A percentile compares a stretch with the other conserved stretches of the same genome.
phyloP scores from a whole-genome alignment of 2,797 vertebrate genomes.

The Philypnodon macrostomus region DNA sequence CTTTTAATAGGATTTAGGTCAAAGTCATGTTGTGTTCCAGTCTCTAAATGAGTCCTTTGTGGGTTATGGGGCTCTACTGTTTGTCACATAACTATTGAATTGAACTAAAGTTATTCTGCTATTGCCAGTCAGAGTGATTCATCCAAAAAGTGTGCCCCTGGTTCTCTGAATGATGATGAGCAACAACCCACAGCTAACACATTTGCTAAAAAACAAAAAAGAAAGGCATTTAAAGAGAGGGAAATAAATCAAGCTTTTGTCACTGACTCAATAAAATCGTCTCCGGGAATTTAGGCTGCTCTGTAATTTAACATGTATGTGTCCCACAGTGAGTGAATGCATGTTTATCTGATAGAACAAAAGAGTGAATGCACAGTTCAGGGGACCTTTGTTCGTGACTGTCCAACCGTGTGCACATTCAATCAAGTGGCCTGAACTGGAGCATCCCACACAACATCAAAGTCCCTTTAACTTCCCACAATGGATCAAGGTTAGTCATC shows the following conservation, averaged over 20 bases:
- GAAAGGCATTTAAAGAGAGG: slow-evolving; percentile 62
- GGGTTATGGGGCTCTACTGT: slow-evolving; percentile 20
- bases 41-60: slow-evolving; percentile 24
- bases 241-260: slow-evolving; percentile 56
- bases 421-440: slow-evolving; percentile 59
- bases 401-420: slow-evolving; percentile 74
- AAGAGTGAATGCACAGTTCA: slow-evolving; percentile 71
- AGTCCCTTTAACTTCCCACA: slow-evolving; percentile 57
- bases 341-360: slow-evolving; percentile 72
- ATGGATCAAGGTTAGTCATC: slow-evolving; percentile 40
- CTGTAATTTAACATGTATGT: slow-evolving; percentile 46
- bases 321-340: slow-evolving; percentile 34
- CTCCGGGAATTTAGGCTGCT: slow-evolving; percentile 41
- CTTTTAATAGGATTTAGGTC: slow-evolving; percentile 41
- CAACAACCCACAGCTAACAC: slow-evolving; percentile 57
- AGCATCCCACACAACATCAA: slow-evolving; percentile 58
- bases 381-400: slow-evolving; percentile 78
- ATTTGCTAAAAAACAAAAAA: slow-evolving; percentile 24
- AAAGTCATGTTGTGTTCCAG: slow-evolving; percentile 24
- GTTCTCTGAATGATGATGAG: slow-evolving; percentile 54
- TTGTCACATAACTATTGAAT: slow-evolving; percentile 49
- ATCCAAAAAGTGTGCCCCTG: slow-evolving; percentile 32
- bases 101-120: slow-evolving; percentile 44
- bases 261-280: slow-evolving; percentile 42
- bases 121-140: slow-evolving; percentile 48